Percentiles rank a stretch among this genome's conserved stretches.
Conservation (phyloP, 1,140 invertebrate genomes). For the Zaprionus capensis region DNA sequence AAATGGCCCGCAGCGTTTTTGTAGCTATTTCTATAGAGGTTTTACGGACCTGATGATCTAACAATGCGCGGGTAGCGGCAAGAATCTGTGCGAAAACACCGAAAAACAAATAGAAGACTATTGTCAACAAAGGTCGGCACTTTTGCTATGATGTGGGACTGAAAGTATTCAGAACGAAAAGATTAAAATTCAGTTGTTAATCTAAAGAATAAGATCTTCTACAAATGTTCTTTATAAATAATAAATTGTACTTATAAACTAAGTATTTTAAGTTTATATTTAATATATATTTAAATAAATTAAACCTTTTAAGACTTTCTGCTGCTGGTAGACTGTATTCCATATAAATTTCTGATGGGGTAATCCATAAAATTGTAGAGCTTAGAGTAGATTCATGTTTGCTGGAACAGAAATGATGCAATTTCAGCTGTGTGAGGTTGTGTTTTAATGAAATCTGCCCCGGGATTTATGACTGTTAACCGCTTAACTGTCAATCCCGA, state of each 20-base stretch:
- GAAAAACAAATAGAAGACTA: neutral
- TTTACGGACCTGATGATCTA: constrained; percentile 57
- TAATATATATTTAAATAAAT: neutral
- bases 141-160: neutral
- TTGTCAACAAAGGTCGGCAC: constrained; percentile 1
- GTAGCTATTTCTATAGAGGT: constrained; percentile 55
- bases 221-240: neutral
- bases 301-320: neutral
- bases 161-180: neutral
- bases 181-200: neutral
- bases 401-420: neutral
- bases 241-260: neutral
- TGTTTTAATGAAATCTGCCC: constrained; percentile 9
- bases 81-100: constrained; percentile 1
- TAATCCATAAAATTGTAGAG: constrained; percentile 14
- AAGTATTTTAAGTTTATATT: too few species aligned
- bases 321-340: neutral
- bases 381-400: neutral
- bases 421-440: constrained; percentile 27
- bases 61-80: constrained; percentile 42
- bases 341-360: neutral
- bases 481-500: constrained; percentile 36
- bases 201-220: neutral
- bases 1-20: constrained; percentile 70
- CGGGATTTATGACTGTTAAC: constrained; percentile 45